Conservation (phyloP, 2,113 vertebrate genomes). For the Phalacrocorax brasilianus region DNA sequence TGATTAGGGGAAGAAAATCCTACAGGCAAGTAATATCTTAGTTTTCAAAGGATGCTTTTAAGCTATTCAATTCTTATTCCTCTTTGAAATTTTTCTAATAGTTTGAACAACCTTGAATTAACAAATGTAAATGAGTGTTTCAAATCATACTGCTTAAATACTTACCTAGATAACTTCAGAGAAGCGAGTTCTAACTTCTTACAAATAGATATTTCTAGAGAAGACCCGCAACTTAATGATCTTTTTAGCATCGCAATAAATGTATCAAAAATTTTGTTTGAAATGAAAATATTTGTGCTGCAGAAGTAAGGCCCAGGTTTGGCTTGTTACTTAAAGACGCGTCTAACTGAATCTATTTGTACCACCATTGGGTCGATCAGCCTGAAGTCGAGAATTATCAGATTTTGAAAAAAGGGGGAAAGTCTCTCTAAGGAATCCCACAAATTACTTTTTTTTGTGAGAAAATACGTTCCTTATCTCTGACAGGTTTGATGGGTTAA, state of each 20-base stretch:
- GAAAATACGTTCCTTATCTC: not conserved
- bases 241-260: not conserved
- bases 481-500: not conserved
- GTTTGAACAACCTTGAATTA: constrained; percentile 45
- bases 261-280: not conserved
- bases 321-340: not conserved
- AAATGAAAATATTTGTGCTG: not conserved
- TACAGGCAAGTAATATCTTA: not conserved
- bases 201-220: not conserved
- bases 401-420: not conserved
- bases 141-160: not conserved
- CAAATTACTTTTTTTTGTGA: too few relatives aligned
- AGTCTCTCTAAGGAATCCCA: not conserved
- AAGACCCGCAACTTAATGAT: not conserved
- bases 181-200: not conserved
- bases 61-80: not conserved
- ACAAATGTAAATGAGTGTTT: constrained; percentile 34
- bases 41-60: constrained; percentile 40
- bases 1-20: constrained; percentile 22
- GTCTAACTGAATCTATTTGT: not conserved
- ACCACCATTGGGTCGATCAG: not conserved
- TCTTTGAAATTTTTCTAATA: not conserved
- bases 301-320: not conserved
- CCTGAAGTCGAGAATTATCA: not conserved
- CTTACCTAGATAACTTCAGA: not conserved